Percentiles rank a stretch among this genome's conserved stretches.
phyloP scores from a whole-genome alignment of 2,888 invertebrate species.

The Watsonalla cultraria region DNA sequence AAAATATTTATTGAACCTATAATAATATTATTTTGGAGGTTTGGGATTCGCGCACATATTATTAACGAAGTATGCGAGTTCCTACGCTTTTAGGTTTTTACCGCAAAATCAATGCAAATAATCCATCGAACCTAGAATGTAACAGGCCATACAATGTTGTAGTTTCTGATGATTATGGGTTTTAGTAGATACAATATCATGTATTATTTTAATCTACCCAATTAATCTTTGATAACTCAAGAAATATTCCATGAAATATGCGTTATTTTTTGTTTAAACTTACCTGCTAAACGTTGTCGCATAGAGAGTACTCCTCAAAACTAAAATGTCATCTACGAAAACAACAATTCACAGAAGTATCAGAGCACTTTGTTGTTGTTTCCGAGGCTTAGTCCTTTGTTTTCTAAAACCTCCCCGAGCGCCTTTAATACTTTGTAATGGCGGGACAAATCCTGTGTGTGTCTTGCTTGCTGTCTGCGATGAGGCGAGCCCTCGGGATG shows the following conservation, averaged over 20 bases:
- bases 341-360: conserved; percentile 56
- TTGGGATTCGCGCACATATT: no score
- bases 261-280: no score
- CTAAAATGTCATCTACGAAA: conserved; percentile 57
- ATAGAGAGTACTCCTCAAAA: conserved; percentile 50
- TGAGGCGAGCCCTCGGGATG: conserved; percentile 15
- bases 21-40: no score
- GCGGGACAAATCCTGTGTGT: conserved; percentile 55
- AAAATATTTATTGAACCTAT: no score
- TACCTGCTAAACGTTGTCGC: conserved; percentile 28
- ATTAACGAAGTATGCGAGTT: no score
- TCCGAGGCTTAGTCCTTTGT: conserved; percentile 65
- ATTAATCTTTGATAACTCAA: no score
- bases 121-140: no score
- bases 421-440: conserved; percentile 67
- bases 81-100: no score
- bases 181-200: neutral
- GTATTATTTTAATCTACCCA: neutral
- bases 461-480: conserved; percentile 41
- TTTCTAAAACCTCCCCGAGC: conserved; percentile 55
- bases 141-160: no score
- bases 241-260: no score
- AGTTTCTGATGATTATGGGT: no score
- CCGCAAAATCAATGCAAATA: no score
- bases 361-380: conserved; percentile 61